A percentile compares a stretch with the other conserved stretches of the same genome.
phyloP scores from a whole-genome alignment of 2,797 vertebrate genomes.

The Bufotes viridis region DNA sequence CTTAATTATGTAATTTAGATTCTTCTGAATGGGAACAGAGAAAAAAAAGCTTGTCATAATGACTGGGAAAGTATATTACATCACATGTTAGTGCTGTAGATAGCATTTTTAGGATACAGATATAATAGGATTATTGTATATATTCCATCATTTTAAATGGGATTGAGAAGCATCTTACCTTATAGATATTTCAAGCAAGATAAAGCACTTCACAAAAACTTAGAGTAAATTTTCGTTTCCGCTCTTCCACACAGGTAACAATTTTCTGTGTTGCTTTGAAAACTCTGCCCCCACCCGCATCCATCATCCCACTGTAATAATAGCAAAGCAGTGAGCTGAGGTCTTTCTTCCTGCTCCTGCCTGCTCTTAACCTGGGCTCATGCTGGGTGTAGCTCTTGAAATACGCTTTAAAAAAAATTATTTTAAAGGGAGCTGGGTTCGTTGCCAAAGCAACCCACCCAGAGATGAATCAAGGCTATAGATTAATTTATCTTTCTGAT shows the following conservation, averaged over 20 bases:
- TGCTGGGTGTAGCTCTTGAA: constrained; percentile 79
- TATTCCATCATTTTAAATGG: neutral
- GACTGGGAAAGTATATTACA: neutral
- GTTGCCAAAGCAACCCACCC: constrained; percentile 82
- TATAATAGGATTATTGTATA: neutral
- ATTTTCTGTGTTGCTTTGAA: constrained; percentile 62
- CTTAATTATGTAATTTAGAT: neutral
- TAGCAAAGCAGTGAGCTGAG: constrained; percentile 57
- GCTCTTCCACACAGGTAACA: constrained; percentile 60
- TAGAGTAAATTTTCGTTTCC: constrained; percentile 61
- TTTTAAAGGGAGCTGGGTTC: constrained; percentile 78
- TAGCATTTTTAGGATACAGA: neutral
- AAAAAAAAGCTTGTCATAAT: neutral
- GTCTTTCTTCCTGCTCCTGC: constrained; percentile 73
- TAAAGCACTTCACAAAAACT: constrained; percentile 57
- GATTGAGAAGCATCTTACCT: constrained; percentile 35
- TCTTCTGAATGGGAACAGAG: neutral
- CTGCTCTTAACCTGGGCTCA: constrained; percentile 82
- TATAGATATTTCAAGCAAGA: constrained; percentile 53
- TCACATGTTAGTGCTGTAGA: neutral
- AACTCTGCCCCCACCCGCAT: constrained; percentile 62
- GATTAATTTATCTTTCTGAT: constrained; percentile 80
- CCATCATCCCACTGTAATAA: constrained; percentile 62
- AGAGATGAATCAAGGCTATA: constrained; percentile 78
- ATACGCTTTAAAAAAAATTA: constrained; percentile 78